Evolutionary conservation across 2,113 vertebrate genomes (phyloP), one percentile per base, ranked within the genome.

Genomic region (Isurus oxyrinchus): DNA sequence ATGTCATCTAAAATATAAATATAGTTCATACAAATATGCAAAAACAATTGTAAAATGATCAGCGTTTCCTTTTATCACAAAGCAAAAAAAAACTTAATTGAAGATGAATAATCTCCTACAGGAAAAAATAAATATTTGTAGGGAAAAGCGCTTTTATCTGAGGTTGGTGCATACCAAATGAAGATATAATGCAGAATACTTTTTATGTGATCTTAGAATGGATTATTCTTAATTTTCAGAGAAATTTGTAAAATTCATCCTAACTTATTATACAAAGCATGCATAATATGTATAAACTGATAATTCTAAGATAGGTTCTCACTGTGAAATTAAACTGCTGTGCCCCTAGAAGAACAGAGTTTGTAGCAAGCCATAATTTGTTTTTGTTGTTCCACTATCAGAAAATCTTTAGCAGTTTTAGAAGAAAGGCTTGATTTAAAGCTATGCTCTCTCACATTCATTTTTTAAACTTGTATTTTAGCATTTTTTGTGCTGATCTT

Each of bases 231-330:
- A 63, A 94, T 63, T 63, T 63, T 3, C 90, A 61, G 16, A 0
- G 90, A 61, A 93, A 93, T 93, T 91, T 59, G 79, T 84, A 84
- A 13, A 63, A 63, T 61, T 21, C 59, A 59, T 35, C 3, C 31
- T n/a, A n/a, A 94, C 61, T 8, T n/a, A 91, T 93, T 57, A 59
- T n/a, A 35, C 35, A 35, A 91, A 91, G 23, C 16, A 94, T 40
- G 59, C 40, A 63, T 94, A 66, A 16, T 40, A 5, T 94, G 1
- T 63, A 94, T 66, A 16, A 94, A 90, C 16, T n/a, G 59, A 55
- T 93, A 63, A 93, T n/a, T 61, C 90, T 61, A 63, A 94, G 59
- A 40, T 63, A 61, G 88, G 90, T 63, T 94, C 16, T 93, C 31
- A 91, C 55, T 57, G 27, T 91, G 55, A 35, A 91, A 59, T 91